A percentile compares a stretch with the other conserved stretches of the same genome.
Conservation (phyloP, 2,888 invertebrate genomes). For the Zeuzera pyrina region DNA sequence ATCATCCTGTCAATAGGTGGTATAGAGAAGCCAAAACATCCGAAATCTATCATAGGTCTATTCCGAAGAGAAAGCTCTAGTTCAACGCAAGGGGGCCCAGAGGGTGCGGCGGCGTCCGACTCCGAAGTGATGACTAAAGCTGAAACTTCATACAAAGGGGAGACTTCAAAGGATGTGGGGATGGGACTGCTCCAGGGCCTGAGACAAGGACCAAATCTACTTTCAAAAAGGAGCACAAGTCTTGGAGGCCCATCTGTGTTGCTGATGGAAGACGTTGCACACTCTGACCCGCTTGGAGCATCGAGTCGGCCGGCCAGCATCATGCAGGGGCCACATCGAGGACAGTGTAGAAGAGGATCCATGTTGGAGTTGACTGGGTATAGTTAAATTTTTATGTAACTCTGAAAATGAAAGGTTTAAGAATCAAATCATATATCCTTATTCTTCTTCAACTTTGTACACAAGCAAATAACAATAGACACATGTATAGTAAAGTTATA, state of each 20-base stretch:
- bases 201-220: conserved; percentile 47
- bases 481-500: too few species aligned
- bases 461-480: too few species aligned
- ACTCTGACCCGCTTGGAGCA: conserved; percentile 76
- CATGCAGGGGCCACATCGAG: conserved; percentile 74
- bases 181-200: too few species aligned
- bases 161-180: too few species aligned
- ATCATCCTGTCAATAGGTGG: conserved; percentile 76
- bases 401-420: background rate
- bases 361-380: conserved; percentile 88
- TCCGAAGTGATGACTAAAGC: too few species aligned
- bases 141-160: conserved; percentile 55
- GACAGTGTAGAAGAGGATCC: conserved; percentile 83
- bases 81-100: conserved; percentile 75
- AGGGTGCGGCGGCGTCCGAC: conserved; percentile 69
- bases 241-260: conserved; percentile 69
- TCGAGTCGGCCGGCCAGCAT: conserved; percentile 74
- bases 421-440: too few species aligned
- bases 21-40: conserved; percentile 87
- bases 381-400: conserved; percentile 29
- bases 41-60: conserved; percentile 90
- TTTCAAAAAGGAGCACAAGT: conserved; percentile 61
- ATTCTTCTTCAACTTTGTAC: too few species aligned
- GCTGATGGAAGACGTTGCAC: conserved; percentile 75
- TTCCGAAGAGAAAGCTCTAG: conserved; percentile 88